Base-by-base conservation (phyloP, 2,888 invertebrate genomes). In the Eulithis testata region DNA sequence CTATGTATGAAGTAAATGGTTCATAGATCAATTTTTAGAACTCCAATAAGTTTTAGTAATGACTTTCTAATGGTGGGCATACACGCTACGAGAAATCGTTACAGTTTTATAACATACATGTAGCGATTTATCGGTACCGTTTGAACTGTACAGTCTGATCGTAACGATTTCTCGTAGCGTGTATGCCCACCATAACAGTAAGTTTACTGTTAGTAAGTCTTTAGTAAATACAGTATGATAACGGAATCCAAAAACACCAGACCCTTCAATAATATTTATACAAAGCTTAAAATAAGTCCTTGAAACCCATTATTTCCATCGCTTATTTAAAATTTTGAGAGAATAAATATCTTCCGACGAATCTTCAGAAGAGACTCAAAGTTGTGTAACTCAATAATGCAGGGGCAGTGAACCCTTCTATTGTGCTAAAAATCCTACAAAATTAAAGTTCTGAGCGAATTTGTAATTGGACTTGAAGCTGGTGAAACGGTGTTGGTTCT, bases 311-410 rank as follows among this genome's bases (percentile, higher is more conserved):
- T 44, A 59, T 54, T 55, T 43, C 31, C 44, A n/a, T 55, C 44
- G 14, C 12, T 51, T 52, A 57, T 61, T 65, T 65, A 49, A 59
- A 61, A 53, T 61, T 57, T 12, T 40, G 43, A 55, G 60, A 55
- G 58, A 62, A 67, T 54, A 59, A 64, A 68, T n/a, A 68, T 63
- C 55, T 62, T 63, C 31, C 9, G 53, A 57, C 49, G 44, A 63
- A 60, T 54, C 57, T 57, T 52, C 56, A 21, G 44, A 57, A 63
- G 63, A 60, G 62, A 56, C 62, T 66, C 51, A 44, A 61, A 64
- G 61, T 60, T 63, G 50, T 50, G 36, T 61, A 68, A 68, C 67
- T 68, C 64, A 64, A 68, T 61, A 61, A 68, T 64, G 58, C 61
- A 63, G 27, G 52, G 36, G 27, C 55, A 8, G 9, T 52, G 61